phyloP scores from a whole-genome alignment of 1,140 invertebrate species.

The Anoplophora glabripennis region DNA sequence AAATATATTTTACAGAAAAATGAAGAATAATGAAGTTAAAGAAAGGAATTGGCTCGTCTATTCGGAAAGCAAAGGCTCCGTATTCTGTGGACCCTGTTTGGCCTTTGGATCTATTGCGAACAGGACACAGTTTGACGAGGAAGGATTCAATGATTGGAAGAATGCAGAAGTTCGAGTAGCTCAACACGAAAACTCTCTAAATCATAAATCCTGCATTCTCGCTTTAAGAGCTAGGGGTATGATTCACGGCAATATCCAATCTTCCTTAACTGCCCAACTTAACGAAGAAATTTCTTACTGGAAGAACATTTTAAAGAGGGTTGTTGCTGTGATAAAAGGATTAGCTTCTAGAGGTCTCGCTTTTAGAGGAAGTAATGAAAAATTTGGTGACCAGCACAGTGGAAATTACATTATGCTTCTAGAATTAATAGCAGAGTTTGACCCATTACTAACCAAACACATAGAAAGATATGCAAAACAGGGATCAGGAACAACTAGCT shows the following conservation, averaged over 20 bases:
- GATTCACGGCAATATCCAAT: not conserved
- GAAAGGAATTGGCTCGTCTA: slow-evolving; percentile 17
- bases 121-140: no score
- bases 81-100: slow-evolving; percentile 7
- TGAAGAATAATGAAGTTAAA: no score
- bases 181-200: slow-evolving; percentile 3
- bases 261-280: not conserved
- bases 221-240: not conserved
- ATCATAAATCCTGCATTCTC: slow-evolving; percentile 9
- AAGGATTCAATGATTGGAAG: slow-evolving; percentile 17
- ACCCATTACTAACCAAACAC: slow-evolving; percentile 44
- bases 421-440: slow-evolving; percentile 44
- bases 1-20: no score
- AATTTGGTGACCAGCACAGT: slow-evolving; percentile 16
- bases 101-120: slow-evolving; percentile 29
- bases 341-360: slow-evolving; percentile 27
- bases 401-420: slow-evolving; percentile 36
- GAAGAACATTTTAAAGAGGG: slow-evolving; percentile 5
- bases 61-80: slow-evolving; percentile 15
- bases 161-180: slow-evolving; percentile 12
- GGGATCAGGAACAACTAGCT: slow-evolving; percentile 38
- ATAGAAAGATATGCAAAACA: slow-evolving; percentile 40
- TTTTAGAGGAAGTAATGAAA: slow-evolving; percentile 25
- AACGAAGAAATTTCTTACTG: slow-evolving; percentile 5
- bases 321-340: slow-evolving; percentile 28